Percentiles rank a stretch among this genome's conserved stretches.
These are phyloP conservation scores for Ormyrus pomaceus DNA, from an alignment of 2,888 invertebrate genomes.

Conservation along the genomic window DNA sequence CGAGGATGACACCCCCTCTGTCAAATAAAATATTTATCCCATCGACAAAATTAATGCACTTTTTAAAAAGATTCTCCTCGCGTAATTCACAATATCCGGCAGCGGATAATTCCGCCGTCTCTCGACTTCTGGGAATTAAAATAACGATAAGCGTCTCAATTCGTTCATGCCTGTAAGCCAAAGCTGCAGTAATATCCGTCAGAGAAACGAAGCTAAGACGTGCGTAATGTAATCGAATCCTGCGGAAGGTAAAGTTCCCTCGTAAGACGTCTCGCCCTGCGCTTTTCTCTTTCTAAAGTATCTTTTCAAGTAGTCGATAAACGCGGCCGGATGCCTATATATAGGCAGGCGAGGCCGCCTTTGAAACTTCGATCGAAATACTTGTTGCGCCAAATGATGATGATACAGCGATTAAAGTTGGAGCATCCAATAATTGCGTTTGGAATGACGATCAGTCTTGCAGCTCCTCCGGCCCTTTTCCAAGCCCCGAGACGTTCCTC, in stretches of 20 bases:
- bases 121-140: no score
- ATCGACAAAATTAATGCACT: no score
- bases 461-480: not conserved
- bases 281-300: slow-evolving; percentile 10
- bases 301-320: slow-evolving; percentile 40
- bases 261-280: slow-evolving; percentile 6
- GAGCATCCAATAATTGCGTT: slow-evolving; percentile 50
- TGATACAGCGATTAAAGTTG: slow-evolving; percentile 53
- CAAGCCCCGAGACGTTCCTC: not conserved
- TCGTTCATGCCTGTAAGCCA: not conserved
- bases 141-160: no score
- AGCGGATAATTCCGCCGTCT: no score
- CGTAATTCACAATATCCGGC: no score
- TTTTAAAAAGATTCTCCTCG: no score
- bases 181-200: slow-evolving; percentile 16
- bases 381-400: slow-evolving; percentile 54
- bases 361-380: slow-evolving; percentile 41
- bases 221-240: slow-evolving; percentile 24
- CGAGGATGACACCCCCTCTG: no score
- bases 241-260: not conserved
- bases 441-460: slow-evolving; percentile 46
- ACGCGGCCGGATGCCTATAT: slow-evolving; percentile 6
- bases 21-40: no score
- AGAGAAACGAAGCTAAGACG: slow-evolving; percentile 17
- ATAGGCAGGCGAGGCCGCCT: not conserved